Percentiles rank a stretch among this genome's conserved stretches.
Evolutionary conservation across 2,797 vertebrate species (phyloP).

Genomic region (Acanthurus lineatus): DNA sequence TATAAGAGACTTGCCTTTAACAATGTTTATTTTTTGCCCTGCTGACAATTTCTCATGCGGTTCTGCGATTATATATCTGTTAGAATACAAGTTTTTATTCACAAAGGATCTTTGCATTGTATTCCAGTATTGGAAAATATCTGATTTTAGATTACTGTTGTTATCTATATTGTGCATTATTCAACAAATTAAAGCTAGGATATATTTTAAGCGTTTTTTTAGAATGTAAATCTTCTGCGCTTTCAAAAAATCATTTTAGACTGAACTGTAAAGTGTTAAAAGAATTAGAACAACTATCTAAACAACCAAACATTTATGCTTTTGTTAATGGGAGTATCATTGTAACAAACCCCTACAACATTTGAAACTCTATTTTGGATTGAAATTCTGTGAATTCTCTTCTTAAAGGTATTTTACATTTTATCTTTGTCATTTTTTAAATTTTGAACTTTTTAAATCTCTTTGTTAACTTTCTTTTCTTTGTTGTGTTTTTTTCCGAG

Average conservation of each 20-base stretch:
- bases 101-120: neutral
- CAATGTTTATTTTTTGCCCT: neutral
- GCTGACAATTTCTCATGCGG: neutral
- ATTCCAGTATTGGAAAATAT: neutral
- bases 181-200: neutral
- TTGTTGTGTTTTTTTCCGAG: slow-evolving; percentile 6
- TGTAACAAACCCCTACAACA: neutral
- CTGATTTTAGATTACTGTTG: neutral
- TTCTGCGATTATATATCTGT: slow-evolving; percentile 7
- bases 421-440: neutral
- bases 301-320: neutral
- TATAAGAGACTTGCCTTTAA: neutral
- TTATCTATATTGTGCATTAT: neutral
- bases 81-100: neutral
- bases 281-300: neutral
- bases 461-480: slow-evolving; percentile 8
- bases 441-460: neutral
- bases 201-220: slow-evolving; percentile 7
- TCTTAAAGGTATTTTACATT: neutral
- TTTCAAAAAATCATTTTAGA: neutral
- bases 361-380: neutral
- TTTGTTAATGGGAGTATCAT: neutral
- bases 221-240: neutral
- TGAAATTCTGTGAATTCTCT: neutral
- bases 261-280: slow-evolving; percentile 7